Evolutionary conservation across 2,888 invertebrate species (phyloP).

Genomic region (Lepas anatifera): DNA sequence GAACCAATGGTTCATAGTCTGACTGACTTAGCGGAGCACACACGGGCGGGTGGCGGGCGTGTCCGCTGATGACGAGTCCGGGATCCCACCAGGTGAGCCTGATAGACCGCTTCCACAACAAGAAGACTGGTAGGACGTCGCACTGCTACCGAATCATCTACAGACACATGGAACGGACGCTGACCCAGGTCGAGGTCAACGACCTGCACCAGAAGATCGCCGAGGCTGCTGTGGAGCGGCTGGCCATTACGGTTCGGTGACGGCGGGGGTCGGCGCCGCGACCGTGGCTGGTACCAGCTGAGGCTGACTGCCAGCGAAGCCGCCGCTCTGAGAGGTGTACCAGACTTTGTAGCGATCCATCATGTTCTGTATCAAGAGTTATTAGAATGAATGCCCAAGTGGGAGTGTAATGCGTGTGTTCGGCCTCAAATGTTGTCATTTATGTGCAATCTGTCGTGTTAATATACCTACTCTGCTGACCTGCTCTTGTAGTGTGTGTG

Average conservation of each 20-base stretch:
- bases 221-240: conserved; percentile 38
- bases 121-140: conserved; percentile 66
- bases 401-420: no score
- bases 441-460: no score
- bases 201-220: conserved; percentile 64
- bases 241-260: conserved; percentile 40
- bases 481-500: no score
- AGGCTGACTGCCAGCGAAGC: no score
- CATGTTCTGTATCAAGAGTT: no score
- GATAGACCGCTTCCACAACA: conserved; percentile 73
- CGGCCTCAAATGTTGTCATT: no score
- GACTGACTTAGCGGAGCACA: not conserved
- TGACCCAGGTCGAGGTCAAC: conserved; percentile 79
- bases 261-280: no score
- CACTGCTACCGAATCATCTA: conserved; percentile 88
- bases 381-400: no score
- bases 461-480: no score
- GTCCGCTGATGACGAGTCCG: not conserved
- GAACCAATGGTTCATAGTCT: not conserved
- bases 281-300: no score
- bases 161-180: conserved; percentile 76
- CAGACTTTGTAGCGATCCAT: no score
- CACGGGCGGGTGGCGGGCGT: not conserved
- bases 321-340: no score
- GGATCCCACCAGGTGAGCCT: conserved; percentile 50